These are phyloP conservation scores for Aphelocoma californica DNA, from an alignment of 2,797 vertebrate genomes.

Conservation along the genomic window DNA sequence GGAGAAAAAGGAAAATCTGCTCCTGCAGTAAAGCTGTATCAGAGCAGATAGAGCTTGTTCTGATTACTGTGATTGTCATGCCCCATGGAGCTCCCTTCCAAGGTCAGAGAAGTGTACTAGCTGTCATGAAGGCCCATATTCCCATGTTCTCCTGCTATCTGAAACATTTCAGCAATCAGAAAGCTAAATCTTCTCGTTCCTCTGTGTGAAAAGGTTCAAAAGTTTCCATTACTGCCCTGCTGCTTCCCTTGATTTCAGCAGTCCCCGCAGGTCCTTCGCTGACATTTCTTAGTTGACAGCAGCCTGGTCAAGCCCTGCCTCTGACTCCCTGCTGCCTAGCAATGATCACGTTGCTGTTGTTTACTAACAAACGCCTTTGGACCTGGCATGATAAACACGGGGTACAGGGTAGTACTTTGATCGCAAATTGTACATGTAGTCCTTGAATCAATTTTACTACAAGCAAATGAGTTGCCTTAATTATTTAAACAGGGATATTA, in stretches of 20 bases:
- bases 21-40: neutral
- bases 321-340: neutral
- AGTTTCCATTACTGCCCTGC: slow-evolving; percentile 28
- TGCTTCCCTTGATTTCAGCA: slow-evolving; percentile 8
- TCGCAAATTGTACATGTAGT: neutral
- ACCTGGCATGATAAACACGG: neutral
- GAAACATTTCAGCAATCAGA: slow-evolving; percentile 30
- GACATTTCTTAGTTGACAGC: neutral
- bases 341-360: slow-evolving; percentile 11
- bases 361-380: slow-evolving; percentile 38
- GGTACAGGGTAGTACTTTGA: slow-evolving; percentile 6
- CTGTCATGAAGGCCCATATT: neutral
- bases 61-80: neutral
- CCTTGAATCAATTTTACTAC: slow-evolving; percentile 26
- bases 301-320: neutral
- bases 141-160: neutral
- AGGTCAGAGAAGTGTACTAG: slow-evolving; percentile 21
- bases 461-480: slow-evolving; percentile 7
- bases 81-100: neutral
- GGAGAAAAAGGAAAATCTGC: neutral
- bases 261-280: neutral
- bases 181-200: slow-evolving; percentile 20
- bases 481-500: slow-evolving; percentile 21
- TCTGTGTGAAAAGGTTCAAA: slow-evolving; percentile 3
- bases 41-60: slow-evolving; percentile 15